phyloP scores from a whole-genome alignment of 2,113 vertebrate genomes.

The Lamprotornis superbus region DNA sequence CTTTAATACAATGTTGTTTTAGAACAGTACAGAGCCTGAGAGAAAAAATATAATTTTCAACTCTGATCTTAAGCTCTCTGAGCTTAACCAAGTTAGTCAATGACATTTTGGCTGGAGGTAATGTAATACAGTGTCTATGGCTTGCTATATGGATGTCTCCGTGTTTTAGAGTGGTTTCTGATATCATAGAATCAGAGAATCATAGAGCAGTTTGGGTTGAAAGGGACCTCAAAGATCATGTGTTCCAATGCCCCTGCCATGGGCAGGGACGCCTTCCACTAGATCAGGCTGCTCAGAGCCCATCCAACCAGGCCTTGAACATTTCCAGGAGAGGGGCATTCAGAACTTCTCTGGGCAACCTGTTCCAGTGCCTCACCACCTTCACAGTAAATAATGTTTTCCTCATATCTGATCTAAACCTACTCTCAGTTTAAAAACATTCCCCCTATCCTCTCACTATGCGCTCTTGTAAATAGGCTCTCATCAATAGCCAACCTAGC shows the following conservation, averaged over 20 bases:
- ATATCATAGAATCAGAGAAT: not conserved
- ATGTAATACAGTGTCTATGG: not conserved
- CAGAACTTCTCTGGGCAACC: not conserved
- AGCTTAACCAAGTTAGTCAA: not conserved
- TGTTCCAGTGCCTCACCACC: not conserved
- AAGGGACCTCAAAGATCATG: not conserved
- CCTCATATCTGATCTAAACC: not conserved
- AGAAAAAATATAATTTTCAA: not conserved
- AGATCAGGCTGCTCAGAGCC: not conserved
- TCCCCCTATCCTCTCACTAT: not conserved
- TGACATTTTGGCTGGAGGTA: not conserved
- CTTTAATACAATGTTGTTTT: not conserved
- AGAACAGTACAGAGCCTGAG: not conserved
- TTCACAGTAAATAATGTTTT: not conserved
- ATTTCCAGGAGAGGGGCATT: not conserved
- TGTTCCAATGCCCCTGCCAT: not conserved
- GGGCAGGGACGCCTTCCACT: rapidly evolving
- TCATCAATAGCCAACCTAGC: not conserved
- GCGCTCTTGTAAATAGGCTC: not conserved
- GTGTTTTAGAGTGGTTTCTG: not conserved
- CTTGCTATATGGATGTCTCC: not conserved
- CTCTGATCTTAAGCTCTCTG: not conserved
- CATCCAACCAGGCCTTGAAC: not conserved
- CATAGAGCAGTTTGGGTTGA: not conserved
- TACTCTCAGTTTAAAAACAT: not conserved